Percentiles rank a stretch among this genome's conserved stretches.
phyloP scores from a whole-genome alignment of 2,113 vertebrate species.

The Ploceus nigricollis region DNA sequence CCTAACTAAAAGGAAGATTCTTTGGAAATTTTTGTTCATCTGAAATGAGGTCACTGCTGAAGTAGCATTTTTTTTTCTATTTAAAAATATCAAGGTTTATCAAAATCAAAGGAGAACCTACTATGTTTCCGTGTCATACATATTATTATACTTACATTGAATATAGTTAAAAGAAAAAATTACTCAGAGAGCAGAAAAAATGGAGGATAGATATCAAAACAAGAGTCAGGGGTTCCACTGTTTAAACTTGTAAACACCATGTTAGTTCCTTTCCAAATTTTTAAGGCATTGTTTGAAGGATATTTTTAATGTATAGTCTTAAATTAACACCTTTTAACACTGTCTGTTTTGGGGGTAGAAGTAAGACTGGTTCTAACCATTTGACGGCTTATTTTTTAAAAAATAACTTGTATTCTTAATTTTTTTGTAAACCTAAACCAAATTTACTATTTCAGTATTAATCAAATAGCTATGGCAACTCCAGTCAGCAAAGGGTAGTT shows the following conservation, averaged over 20 bases:
- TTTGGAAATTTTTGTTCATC: not conserved
- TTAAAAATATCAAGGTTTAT: not conserved
- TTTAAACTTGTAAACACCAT: not conserved
- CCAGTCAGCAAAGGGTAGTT: not conserved
- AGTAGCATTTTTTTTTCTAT: not conserved
- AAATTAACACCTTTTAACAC: not conserved
- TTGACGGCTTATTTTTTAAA: not conserved
- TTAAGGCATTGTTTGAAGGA: not conserved
- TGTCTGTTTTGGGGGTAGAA: not conserved
- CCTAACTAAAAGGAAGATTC: not conserved
- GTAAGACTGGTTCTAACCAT: not conserved
- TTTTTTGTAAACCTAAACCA: slow-evolving; percentile 55
- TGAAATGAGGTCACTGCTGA: not conserved
- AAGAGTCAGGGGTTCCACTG: not conserved
- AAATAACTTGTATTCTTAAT: slow-evolving; percentile 24
- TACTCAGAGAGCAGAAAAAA: not conserved
- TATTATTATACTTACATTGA: not conserved
- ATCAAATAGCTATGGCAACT: slow-evolving; percentile 9
- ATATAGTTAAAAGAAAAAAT: not conserved
- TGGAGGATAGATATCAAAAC: not conserved
- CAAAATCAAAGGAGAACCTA: not conserved
- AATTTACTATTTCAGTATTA: slow-evolving; percentile 49
- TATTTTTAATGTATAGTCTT: not conserved
- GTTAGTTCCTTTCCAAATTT: not conserved
- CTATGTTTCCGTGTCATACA: not conserved